Base-by-base conservation (phyloP, 2,888 invertebrate species). In the Brachynemurus nebulosus region DNA sequence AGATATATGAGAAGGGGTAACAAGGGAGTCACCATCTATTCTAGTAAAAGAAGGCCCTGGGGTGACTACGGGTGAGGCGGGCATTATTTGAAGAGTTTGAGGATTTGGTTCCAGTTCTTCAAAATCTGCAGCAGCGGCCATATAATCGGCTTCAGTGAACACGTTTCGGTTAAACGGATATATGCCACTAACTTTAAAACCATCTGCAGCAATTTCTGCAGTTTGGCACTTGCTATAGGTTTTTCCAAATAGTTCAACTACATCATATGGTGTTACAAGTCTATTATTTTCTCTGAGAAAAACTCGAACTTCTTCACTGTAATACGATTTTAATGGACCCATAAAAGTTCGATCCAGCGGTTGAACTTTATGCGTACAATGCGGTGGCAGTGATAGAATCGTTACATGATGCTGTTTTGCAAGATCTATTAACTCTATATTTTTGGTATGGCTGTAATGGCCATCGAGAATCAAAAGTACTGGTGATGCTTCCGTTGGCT, bases 321-420 rank as follows among this genome's bases (percentile, higher is more conserved):
- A 48, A 9, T 38, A 47, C 12, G 44, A 40, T 33, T 48, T 48
- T 12, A 48, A 18, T 2, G 47, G 34, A 5, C 37, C 41, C 48
- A 48, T 48, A 18, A 48, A 47, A 4, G 55, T 54, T 20, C 53
- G 56, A 42, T 61, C 59, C 23, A 59, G 34, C 11, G 57, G 57
- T 46, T 60, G 59, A 25, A 62, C 12, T 45, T 60, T 59, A 47
- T 60, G 56, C 4, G 57, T 57, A 9, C 54, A 50, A 45, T 62
- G 57, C 34, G 56, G 57, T 34, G 60, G 60, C 45, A 59, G 48
- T n/a, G 49, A 57, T 9, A 61, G 45, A 17, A 59, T 57, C 23
- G 48, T 48, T 4, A 58, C 56, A 46, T 58, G 49, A 52, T 60
- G 58, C 44, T 56, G 51, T 30, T 56, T 42, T 8, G 58, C 60